phyloP scores from a whole-genome alignment of 2,888 invertebrate species.

The Drosophila pseudotalamancana region DNA sequence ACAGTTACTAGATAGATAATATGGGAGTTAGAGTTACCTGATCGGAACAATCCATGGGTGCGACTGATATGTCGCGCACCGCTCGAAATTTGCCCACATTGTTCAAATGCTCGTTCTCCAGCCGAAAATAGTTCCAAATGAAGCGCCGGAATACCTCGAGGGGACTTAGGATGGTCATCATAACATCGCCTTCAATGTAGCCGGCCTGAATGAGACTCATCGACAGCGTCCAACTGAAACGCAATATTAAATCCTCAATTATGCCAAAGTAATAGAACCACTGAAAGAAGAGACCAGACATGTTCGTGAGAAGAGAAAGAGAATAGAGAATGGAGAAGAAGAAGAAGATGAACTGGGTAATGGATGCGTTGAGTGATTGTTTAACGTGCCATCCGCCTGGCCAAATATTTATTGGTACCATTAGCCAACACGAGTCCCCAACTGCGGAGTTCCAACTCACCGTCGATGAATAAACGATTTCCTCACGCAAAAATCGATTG shows the following conservation, averaged over 20 bases:
- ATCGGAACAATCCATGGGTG: constrained; percentile 90
- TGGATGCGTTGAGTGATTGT: constrained; percentile 56
- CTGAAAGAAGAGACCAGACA: constrained; percentile 77
- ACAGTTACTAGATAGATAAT: no score
- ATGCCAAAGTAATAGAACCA: constrained; percentile 93
- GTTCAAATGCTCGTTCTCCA: constrained; percentile 95
- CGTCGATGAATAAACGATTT: constrained; percentile 91
- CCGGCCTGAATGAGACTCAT: constrained; percentile 88
- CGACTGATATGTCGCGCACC: constrained; percentile 93
- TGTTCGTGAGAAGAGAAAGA: no score
- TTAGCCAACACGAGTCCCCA: constrained; percentile 45
- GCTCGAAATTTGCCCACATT: constrained; percentile 96
- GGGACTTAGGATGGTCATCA: constrained; percentile 88
- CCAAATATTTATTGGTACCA: constrained; percentile 69
- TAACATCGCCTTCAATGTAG: constrained; percentile 87
- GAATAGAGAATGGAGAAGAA: no score
- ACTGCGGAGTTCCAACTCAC: constrained; percentile 84
- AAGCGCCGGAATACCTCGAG: constrained; percentile 90
- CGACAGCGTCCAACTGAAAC: constrained; percentile 91
- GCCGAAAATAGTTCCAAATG: constrained; percentile 95
- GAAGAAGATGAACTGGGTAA: constrained; percentile 21
- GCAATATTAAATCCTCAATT: constrained; percentile 90
- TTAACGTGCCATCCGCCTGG: constrained; percentile 53
- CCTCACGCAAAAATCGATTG: constrained; percentile 90
- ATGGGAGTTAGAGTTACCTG: constrained; percentile 84